Conservation (phyloP, 92 coral and sea anemone genomes). For the Parazoanthus darwini region DNA sequence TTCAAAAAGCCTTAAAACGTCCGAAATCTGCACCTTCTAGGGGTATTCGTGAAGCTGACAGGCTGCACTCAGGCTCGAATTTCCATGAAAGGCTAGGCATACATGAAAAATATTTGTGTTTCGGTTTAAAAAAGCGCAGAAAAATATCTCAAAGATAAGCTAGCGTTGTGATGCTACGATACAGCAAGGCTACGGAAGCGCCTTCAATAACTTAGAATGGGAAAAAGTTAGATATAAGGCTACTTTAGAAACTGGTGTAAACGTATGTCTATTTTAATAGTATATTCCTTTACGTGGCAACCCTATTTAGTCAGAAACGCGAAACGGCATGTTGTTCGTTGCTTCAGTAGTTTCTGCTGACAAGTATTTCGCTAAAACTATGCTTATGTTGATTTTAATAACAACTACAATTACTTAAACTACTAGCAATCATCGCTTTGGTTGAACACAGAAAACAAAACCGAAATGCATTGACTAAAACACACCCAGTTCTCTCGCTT, state of each 20-base stretch:
- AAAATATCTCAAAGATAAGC: not conserved
- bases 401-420: not conserved
- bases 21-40: not conserved
- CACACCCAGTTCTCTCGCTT: not conserved
- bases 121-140: not conserved
- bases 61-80: not conserved
- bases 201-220: not conserved
- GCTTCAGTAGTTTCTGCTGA: too few species aligned
- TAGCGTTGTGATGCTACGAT: not conserved
- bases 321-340: not conserved
- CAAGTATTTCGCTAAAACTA: too few species aligned
- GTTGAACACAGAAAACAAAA: not conserved
- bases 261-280: too few species aligned
- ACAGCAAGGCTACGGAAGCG: not conserved
- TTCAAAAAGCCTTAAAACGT: not conserved
- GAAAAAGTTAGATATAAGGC: not conserved
- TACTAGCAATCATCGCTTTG: not conserved
- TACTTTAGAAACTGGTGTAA: not conserved
- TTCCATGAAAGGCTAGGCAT: not conserved
- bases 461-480: not conserved
- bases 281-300: not conserved
- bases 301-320: too few species aligned
- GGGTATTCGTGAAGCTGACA: not conserved
- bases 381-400: too few species aligned
- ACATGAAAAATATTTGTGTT: not conserved